Percentiles rank a stretch among this genome's conserved stretches.
Evolutionary conservation across 2,113 vertebrate genomes (phyloP).

Genomic region (Myrmecobius fasciatus): DNA sequence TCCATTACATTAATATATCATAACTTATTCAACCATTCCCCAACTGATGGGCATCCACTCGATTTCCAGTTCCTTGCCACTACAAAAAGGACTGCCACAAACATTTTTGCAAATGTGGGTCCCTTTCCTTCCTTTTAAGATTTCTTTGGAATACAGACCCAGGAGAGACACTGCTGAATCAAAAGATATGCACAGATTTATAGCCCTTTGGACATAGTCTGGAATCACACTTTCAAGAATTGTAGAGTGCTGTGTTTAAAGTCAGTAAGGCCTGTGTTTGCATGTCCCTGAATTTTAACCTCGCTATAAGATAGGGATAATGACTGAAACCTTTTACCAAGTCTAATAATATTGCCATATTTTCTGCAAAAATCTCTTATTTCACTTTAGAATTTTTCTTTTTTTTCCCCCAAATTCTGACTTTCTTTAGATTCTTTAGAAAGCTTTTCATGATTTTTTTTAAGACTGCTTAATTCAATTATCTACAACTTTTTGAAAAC

Average conservation of each 20-base stretch:
- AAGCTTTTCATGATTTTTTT: not conserved
- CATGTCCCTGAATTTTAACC: not conserved
- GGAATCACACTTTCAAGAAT: not conserved
- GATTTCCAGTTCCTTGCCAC: too few relatives aligned
- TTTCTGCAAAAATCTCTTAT: not conserved
- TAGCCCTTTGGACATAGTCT: too few relatives aligned
- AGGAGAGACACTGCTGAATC: too few relatives aligned
- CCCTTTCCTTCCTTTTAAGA: too few relatives aligned
- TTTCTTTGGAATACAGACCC: too few relatives aligned
- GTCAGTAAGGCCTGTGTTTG: not conserved
- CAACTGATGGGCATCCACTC: too few relatives aligned
- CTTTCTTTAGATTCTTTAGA: not conserved
- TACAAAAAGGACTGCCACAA: too few relatives aligned
- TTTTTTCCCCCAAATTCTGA: not conserved
- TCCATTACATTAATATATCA: too few relatives aligned
- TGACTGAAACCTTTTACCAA: not conserved
- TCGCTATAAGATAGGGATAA: not conserved
- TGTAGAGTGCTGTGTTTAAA: not conserved
- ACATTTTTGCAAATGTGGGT: too few relatives aligned
- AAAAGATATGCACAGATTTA: too few relatives aligned
- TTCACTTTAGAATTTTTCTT: not conserved
- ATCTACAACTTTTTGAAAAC: not conserved
- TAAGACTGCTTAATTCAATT: not conserved
- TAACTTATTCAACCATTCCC: too few relatives aligned
- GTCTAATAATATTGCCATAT: not conserved